These are phyloP conservation scores for Neoitamus cyanurus DNA, from an alignment of 2,888 invertebrate genomes.

Conservation along the genomic window DNA sequence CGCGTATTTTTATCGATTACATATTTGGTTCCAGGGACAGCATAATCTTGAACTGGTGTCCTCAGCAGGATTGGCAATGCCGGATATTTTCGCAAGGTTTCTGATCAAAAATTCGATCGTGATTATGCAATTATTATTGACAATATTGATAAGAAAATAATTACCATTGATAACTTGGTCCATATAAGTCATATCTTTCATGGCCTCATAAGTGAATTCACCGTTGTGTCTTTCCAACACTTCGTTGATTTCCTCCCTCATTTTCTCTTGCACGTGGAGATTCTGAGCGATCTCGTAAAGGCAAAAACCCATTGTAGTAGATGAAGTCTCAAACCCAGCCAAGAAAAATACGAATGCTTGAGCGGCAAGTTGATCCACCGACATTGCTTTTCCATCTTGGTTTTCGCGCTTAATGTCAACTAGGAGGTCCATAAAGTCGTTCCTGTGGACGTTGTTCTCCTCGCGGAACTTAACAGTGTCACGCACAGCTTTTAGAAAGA, in stretches of 20 bases:
- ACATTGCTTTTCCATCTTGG: neutral
- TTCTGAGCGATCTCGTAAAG: constrained; percentile 64
- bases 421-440: constrained; percentile 52
- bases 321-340: constrained; percentile 67
- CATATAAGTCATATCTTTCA: constrained; percentile 65
- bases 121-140: neutral
- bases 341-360: constrained; percentile 65
- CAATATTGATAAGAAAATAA: neutral
- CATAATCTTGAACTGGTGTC: constrained; percentile 66
- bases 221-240: constrained; percentile 59
- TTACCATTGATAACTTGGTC: constrained; percentile 66
- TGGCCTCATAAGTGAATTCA: constrained; percentile 63
- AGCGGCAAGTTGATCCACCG: constrained; percentile 49
- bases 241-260: neutral
- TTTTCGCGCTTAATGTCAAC: constrained; percentile 11
- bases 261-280: constrained; percentile 52
- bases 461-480: constrained; percentile 48
- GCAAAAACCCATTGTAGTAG: constrained; percentile 64
- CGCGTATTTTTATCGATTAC: constrained; percentile 68
- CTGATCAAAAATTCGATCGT: constrained; percentile 59
- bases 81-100: constrained; percentile 70
- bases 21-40: constrained; percentile 65
- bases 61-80: constrained; percentile 67
- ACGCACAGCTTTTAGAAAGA: constrained; percentile 46
- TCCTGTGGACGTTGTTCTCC: constrained; percentile 40